These are phyloP conservation scores for Idris sp. DNA, from an alignment of 1,140 invertebrate genomes.

Conservation along the genomic window DNA sequence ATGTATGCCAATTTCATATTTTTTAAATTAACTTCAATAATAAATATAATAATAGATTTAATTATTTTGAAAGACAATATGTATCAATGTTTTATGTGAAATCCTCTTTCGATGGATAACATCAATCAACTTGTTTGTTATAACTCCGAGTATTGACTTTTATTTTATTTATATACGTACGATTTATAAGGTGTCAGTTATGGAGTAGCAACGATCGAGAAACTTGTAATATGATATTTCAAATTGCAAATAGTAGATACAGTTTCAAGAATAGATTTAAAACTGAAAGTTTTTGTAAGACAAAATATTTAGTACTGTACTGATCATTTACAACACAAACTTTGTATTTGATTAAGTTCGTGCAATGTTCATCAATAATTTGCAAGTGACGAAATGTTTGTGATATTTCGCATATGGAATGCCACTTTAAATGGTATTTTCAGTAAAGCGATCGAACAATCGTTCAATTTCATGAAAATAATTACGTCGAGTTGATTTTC, in stretches of 20 bases:
- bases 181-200: conserved; percentile 27
- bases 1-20: too few species aligned
- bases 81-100: too few species aligned
- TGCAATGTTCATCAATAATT: conserved; percentile 29
- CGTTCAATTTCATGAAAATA: conserved; percentile 66
- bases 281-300: too few species aligned
- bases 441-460: conserved; percentile 61
- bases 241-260: too few species aligned
- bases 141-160: conserved; percentile 24
- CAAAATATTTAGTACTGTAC: too few species aligned
- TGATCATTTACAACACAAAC: conserved; percentile 13
- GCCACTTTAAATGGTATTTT: conserved; percentile 54
- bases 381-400: conserved; percentile 42
- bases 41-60: too few species aligned
- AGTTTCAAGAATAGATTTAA: too few species aligned
- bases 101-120: background rate
- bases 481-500: conserved; percentile 65
- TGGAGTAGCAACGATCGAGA: conserved; percentile 19
- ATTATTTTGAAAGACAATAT: too few species aligned
- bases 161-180: conserved; percentile 32
- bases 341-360: conserved; percentile 18
- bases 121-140: conserved; percentile 19
- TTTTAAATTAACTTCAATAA: too few species aligned
- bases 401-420: conserved; percentile 63
- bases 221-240: conserved; percentile 33